Evolutionary conservation across 2,797 vertebrate species (phyloP).

Genomic region (Syngnathus acus): DNA sequence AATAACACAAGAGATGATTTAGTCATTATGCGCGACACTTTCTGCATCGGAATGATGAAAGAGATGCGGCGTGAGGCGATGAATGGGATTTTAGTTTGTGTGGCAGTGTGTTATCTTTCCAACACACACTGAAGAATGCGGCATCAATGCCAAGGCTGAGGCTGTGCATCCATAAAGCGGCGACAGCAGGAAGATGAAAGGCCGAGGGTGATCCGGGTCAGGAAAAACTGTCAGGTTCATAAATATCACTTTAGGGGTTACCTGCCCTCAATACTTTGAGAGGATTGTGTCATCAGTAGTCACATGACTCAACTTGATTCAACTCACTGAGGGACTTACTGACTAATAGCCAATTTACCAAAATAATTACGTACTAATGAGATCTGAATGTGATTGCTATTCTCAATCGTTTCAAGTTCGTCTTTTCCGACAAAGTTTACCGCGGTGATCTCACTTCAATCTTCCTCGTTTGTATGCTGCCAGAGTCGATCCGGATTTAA

Average conservation of each 20-base stretch:
- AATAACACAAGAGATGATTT: not conserved
- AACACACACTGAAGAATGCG: not conserved
- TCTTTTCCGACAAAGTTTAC: slow-evolving; percentile 1
- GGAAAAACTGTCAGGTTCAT: slow-evolving; percentile 52
- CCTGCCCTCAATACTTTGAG: slow-evolving; percentile 37
- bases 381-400: not conserved
- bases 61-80: not conserved
- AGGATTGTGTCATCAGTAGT: not conserved
- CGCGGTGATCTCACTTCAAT: not conserved
- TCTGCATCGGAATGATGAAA: not conserved
- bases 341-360: not conserved
- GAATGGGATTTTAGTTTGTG: not conserved
- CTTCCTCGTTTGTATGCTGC: slow-evolving; percentile 1
- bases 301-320: not conserved
- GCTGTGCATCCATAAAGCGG: slow-evolving; percentile 12
- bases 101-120: not conserved
- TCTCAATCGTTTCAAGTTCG: not conserved
- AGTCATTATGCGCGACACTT: not conserved
- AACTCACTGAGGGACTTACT: not conserved
- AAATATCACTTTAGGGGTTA: slow-evolving; percentile 47
- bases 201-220: slow-evolving; percentile 44
- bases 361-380: not conserved
- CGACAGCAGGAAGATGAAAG: slow-evolving; percentile 59
- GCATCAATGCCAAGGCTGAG: not conserved
- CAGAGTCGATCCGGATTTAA: slow-evolving; percentile 12